phyloP scores from a whole-genome alignment of 2,888 invertebrate species.

The Phytoseiulus persimilis region DNA sequence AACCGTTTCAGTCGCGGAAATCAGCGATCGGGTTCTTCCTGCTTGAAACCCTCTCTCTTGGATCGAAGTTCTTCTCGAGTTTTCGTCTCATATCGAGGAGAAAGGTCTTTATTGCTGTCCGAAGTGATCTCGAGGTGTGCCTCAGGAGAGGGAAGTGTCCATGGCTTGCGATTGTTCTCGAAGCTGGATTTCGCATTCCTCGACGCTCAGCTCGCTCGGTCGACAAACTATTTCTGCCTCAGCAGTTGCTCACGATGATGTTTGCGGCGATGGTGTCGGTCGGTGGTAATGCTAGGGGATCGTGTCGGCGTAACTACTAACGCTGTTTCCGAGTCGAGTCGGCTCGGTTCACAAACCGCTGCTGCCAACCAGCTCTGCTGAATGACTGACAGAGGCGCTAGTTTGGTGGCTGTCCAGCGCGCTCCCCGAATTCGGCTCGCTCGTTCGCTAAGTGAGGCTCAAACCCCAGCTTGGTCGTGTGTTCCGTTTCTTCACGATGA shows the following conservation, averaged over 20 bases:
- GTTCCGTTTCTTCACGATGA: background rate
- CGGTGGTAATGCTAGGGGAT: background rate
- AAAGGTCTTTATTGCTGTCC: too few species aligned
- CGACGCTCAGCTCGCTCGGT: background rate
- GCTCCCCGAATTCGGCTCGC: too few species aligned
- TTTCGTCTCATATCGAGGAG: too few species aligned
- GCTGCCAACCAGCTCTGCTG: background rate
- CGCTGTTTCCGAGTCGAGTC: background rate
- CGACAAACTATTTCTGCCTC: background rate
- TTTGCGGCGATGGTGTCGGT: background rate
- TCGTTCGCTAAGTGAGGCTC: constrained; percentile 5
- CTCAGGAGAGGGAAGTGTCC: too few species aligned
- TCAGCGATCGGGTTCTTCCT: too few species aligned
- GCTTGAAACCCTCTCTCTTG: too few species aligned
- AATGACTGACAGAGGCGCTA: background rate
- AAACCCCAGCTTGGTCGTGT: background rate
- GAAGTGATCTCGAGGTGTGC: too few species aligned
- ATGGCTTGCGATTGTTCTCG: too few species aligned
- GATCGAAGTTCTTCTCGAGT: too few species aligned
- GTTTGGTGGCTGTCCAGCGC: background rate
- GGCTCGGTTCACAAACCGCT: background rate
- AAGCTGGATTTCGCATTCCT: background rate
- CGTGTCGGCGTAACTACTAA: background rate
- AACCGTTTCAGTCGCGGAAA: too few species aligned
- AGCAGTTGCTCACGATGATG: background rate